phyloP scores from a whole-genome alignment of 2,797 vertebrate species.

The Acipenser ruthenus region DNA sequence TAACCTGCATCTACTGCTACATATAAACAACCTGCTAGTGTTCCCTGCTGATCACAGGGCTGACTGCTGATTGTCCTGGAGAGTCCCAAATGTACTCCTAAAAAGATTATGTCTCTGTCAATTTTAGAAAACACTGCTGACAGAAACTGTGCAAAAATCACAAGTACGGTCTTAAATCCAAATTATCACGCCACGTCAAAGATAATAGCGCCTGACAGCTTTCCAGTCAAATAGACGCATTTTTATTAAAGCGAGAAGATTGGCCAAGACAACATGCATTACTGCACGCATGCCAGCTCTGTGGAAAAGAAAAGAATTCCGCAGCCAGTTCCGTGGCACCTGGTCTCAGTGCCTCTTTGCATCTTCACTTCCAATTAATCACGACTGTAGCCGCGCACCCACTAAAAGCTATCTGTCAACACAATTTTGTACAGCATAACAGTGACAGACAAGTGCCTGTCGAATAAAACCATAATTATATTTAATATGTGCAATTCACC shows the following conservation, averaged over 20 bases:
- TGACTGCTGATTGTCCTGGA: no score
- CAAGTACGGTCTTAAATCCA: neutral
- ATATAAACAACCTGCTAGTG: no score
- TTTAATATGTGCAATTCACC: no score
- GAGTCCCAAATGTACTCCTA: no score
- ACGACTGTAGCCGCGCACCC: conserved; percentile 2
- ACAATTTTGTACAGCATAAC: neutral
- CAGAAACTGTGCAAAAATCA: neutral
- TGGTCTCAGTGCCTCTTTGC: conserved; percentile 15
- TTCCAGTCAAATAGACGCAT: conserved; percentile 53
- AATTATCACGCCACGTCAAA: conserved; percentile 22
- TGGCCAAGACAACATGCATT: conserved; percentile 39
- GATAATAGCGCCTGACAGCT: conserved; percentile 45
- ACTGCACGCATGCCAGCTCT: conserved; percentile 42
- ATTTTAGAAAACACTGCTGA: neutral
- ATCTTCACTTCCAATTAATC: conserved; percentile 16
- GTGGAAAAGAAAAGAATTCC: conserved; percentile 21
- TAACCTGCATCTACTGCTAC: no score
- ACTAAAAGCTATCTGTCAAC: neutral
- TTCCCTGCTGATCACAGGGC: no score
- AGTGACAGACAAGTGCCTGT: no score
- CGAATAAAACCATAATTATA: no score
- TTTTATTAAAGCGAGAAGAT: conserved; percentile 42
- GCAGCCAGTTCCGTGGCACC: conserved; percentile 12
- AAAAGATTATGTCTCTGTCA: no score